Evolutionary conservation across 2,113 vertebrate species (phyloP).

Genomic region (Silurus meridionalis): DNA sequence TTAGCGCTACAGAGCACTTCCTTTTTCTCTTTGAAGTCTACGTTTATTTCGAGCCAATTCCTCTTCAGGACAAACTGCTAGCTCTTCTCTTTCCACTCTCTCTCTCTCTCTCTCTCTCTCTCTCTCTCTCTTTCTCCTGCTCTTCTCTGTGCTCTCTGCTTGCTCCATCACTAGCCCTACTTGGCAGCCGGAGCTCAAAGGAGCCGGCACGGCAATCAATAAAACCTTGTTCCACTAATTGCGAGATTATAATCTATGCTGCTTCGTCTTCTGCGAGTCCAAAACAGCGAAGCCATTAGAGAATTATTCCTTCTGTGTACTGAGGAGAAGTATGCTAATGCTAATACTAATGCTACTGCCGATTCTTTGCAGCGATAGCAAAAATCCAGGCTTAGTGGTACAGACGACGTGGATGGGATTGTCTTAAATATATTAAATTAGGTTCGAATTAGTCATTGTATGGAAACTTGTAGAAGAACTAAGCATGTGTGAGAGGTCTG

Average conservation of each 20-base stretch:
- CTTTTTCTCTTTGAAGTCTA: constrained; percentile 8
- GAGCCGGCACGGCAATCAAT: constrained; percentile 74
- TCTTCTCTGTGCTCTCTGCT: constrained; percentile 33
- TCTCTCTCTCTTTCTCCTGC: background rate
- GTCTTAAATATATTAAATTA: constrained; percentile 9
- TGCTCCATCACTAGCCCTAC: constrained; percentile 69
- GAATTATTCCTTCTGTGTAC: constrained; percentile 68
- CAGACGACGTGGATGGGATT: background rate
- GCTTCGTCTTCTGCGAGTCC: constrained; percentile 75
- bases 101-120: background rate
- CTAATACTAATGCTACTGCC: constrained; percentile 43
- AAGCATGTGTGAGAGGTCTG: background rate
- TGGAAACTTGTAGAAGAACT: background rate
- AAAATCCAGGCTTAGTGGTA: background rate
- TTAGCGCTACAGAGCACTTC: background rate
- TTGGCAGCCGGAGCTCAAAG: constrained; percentile 68
- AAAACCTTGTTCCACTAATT: constrained; percentile 81
- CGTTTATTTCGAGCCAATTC: constrained; percentile 24
- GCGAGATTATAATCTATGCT: constrained; percentile 78
- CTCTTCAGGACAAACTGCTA: constrained; percentile 27
- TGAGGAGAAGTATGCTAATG: constrained; percentile 45
- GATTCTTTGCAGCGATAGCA: constrained; percentile 23
- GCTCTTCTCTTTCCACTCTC: constrained; percentile 17
- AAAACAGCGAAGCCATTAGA: constrained; percentile 77
- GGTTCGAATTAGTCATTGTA: background rate